Conservation (phyloP, 2,888 invertebrate species). For the Leptothorax acervorum region DNA sequence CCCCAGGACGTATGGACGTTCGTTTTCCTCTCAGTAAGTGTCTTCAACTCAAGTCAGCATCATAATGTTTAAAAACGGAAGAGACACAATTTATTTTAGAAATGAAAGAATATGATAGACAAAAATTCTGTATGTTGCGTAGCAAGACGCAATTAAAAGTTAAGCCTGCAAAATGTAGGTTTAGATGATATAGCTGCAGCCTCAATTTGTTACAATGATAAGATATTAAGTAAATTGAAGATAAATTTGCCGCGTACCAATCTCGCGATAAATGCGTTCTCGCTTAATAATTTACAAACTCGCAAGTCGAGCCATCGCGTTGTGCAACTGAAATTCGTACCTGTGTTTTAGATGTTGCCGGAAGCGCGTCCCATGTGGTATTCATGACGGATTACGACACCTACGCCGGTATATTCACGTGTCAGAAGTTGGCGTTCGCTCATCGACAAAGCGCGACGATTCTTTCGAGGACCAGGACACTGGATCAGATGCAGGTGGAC, state of each 20-base stretch:
- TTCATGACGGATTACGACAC: constrained; percentile 91
- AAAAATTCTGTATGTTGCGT: background rate
- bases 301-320: background rate
- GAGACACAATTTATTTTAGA: background rate
- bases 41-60: background rate
- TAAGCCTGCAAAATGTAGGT: background rate
- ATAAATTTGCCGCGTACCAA: background rate
- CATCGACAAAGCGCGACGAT: constrained; percentile 93
- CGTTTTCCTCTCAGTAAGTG: constrained; percentile 93
- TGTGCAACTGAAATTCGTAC: constrained; percentile 35
- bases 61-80: background rate
- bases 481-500: constrained; percentile 90
- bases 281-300: constrained; percentile 16
- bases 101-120: background rate
- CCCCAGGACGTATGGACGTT: constrained; percentile 91
- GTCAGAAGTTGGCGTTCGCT: constrained; percentile 91
- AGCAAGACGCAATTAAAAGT: background rate
- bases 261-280: background rate
- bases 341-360: constrained; percentile 88
- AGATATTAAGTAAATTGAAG: constrained; percentile 22
- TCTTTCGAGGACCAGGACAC: constrained; percentile 90
- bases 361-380: constrained; percentile 91
- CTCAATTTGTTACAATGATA: constrained; percentile 18
- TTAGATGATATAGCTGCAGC: background rate
- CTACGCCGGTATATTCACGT: constrained; percentile 93